Evolutionary conservation across 2,113 vertebrate genomes (phyloP).

Genomic region (Conger conger): DNA sequence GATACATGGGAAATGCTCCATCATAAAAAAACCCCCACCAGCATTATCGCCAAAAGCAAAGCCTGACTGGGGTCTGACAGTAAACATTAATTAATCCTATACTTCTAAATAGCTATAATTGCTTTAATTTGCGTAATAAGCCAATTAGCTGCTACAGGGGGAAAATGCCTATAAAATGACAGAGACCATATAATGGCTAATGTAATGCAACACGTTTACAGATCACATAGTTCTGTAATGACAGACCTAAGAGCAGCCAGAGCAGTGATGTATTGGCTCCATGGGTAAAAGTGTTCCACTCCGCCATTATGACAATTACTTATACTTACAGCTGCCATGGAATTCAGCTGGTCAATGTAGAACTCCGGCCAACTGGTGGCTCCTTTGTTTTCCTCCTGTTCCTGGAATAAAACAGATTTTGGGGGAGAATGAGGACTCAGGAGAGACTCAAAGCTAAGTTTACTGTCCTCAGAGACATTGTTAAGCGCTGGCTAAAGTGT

Average conservation of each 20-base stretch:
- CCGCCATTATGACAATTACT: slow-evolving; percentile 1
- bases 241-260: neutral
- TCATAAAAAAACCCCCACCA: slow-evolving; percentile 6
- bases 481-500: neutral
- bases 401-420: slow-evolving; percentile 68
- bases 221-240: slow-evolving; percentile 18
- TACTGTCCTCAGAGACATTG: neutral
- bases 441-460: neutral
- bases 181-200: slow-evolving; percentile 14
- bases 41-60: slow-evolving; percentile 3
- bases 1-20: neutral
- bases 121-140: slow-evolving; percentile 22
- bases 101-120: slow-evolving; percentile 11
- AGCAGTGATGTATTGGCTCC: neutral
- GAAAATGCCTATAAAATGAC: slow-evolving; percentile 16
- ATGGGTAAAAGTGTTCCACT: neutral
- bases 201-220: slow-evolving; percentile 10
- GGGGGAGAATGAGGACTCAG: neutral
- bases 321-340: slow-evolving; percentile 95
- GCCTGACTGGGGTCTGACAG: neutral
- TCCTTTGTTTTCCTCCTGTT: slow-evolving; percentile 98
- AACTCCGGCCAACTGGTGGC: slow-evolving; percentile 98
- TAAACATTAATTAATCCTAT: slow-evolving; percentile 9
- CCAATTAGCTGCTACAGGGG: slow-evolving; percentile 2
- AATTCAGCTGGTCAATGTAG: slow-evolving; percentile 97